A percentile compares a stretch with the other conserved stretches of the same genome.
phyloP scores from a whole-genome alignment of 2,888 invertebrate species.

The Tenodera sinensis region DNA sequence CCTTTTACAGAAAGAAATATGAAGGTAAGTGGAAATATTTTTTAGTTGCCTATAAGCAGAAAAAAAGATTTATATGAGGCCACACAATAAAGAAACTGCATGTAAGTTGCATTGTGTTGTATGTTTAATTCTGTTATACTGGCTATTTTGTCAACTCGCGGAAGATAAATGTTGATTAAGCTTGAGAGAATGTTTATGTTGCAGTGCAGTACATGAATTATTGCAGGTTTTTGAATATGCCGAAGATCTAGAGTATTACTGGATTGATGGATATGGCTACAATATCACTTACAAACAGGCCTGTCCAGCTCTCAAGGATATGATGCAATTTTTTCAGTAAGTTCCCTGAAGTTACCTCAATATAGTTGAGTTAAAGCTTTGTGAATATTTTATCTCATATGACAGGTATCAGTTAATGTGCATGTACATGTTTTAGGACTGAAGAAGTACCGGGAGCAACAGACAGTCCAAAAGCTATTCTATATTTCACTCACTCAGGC shows the following conservation, averaged over 20 bases:
- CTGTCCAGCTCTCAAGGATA: conserved; percentile 67
- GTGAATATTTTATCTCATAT: not conserved
- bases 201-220: not conserved
- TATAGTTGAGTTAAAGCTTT: not conserved
- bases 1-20: conserved; percentile 61
- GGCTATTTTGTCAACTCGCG: too few relatives aligned
- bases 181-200: too few relatives aligned
- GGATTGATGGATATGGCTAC: conserved; percentile 78
- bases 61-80: too few relatives aligned
- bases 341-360: not conserved
- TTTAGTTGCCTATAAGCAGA: not conserved
- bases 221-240: conserved; percentile 67
- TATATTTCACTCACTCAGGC: conserved; percentile 81
- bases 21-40: conserved; percentile 43
- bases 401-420: not conserved
- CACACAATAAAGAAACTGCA: too few relatives aligned
- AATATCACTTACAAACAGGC: conserved; percentile 70
- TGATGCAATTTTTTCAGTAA: conserved; percentile 67
- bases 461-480: conserved; percentile 50
- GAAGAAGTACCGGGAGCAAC: conserved; percentile 2
- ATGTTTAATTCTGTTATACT: too few relatives aligned
- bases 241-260: conserved; percentile 75
- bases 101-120: too few relatives aligned
- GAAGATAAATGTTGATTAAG: too few relatives aligned
- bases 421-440: not conserved